These are phyloP conservation scores for Archivesica marissinica DNA, from an alignment of 1,140 invertebrate genomes.

Conservation along the genomic window DNA sequence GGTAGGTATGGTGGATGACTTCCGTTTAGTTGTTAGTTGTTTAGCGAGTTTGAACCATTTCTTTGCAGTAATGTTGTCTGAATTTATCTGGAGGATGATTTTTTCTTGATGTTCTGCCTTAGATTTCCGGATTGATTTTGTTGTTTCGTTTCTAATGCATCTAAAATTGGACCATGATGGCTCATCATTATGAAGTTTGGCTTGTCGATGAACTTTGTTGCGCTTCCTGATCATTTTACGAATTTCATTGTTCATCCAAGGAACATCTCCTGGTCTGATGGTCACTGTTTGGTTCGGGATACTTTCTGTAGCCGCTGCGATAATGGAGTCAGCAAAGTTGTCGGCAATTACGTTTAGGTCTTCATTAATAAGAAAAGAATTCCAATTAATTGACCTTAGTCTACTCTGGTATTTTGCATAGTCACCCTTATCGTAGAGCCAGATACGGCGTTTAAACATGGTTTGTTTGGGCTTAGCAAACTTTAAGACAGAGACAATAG, in stretches of 20 bases:
- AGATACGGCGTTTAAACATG: slow-evolving; percentile 22
- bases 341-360: background rate
- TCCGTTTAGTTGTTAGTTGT: background rate
- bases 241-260: slow-evolving; percentile 48
- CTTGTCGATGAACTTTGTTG: slow-evolving; percentile 32
- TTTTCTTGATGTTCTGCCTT: slow-evolving; percentile 3
- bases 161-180: slow-evolving; percentile 5
- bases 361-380: background rate
- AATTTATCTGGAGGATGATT: background rate
- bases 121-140: background rate
- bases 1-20: background rate
- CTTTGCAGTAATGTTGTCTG: background rate
- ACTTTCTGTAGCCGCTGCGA: background rate
- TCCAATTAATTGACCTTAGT: background rate
- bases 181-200: slow-evolving; percentile 34
- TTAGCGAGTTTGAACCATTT: background rate
- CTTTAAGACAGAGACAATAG: background rate
- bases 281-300: slow-evolving; percentile 58
- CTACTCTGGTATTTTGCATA: background rate
- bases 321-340: background rate
- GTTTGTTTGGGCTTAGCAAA: background rate
- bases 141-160: slow-evolving; percentile 20
- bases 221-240: slow-evolving; percentile 16
- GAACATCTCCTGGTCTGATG: background rate
- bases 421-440: slow-evolving; percentile 12